Base-by-base conservation (phyloP, 2,797 vertebrate genomes). In the Ataeniobius toweri region DNA sequence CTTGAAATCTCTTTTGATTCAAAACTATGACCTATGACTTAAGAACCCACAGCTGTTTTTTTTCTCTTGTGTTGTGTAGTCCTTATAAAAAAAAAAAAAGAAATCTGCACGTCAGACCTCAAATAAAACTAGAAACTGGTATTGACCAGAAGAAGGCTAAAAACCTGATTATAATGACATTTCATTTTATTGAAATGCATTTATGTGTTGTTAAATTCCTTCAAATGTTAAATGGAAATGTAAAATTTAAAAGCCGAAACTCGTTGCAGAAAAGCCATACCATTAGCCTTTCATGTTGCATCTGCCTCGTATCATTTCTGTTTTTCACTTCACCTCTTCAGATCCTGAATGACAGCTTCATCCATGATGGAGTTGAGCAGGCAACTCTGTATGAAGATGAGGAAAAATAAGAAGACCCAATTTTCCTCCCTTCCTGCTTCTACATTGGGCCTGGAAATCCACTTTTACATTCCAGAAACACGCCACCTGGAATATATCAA, bases 361-460 rank as follows among this genome's bases (percentile, higher is more conserved):
- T 94, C 89, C 94, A 92, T 89, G 94, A 96, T 97, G 95, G 95
- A 96, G 94, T 92, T 95, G 91, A 96, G 96, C 86, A 97, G 98
- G 97, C 98, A 97, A 95, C 98, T 99, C 94, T 99, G 98, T 95
- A 96, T 97, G 84, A 99, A 98, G 93, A 97, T 98, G 96, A 96
- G 96, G 95, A 96, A 90, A 93, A 96, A 84, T 48, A 96, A 91
- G 89, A 98, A 94, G 76, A 86, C 80, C 0, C 97, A 97, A 22
- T 88, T 94, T 73, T 89, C 86, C 50, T 77, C 91, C 73, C 90
- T 94, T 81, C 94, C 95, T 6, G 91, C 86, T 41, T 73, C 92
- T 74, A 91, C 93, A 69, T 90, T 89, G 50, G 97, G 97, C 68
- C 91, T 98, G 71, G 96, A 98, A 85, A 94, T 99, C 77, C 92